Conservation (phyloP, 2,888 invertebrate genomes). For the Gisinianus flammeolus region DNA sequence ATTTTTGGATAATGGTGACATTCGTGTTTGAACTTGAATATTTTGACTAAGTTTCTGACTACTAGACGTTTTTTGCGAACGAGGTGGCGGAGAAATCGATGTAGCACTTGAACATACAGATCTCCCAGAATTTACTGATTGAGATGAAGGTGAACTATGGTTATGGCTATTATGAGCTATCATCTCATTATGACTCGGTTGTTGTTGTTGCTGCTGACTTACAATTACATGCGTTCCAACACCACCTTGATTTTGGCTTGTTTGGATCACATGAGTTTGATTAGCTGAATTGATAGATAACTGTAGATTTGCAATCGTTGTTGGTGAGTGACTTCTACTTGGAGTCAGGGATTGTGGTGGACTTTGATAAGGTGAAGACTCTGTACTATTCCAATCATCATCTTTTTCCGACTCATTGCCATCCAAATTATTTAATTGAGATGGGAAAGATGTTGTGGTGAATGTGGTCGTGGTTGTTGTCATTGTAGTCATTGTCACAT, state of each 20-base stretch:
- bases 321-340: constrained; percentile 62
- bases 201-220: constrained; percentile 1
- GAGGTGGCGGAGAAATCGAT: constrained; percentile 37
- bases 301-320: neutral
- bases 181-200: neutral
- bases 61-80: constrained; percentile 23
- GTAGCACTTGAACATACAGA: constrained; percentile 31
- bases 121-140: neutral
- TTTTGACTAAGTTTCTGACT: constrained; percentile 39
- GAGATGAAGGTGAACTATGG: constrained; percentile 12
- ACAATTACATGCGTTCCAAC: constrained; percentile 14
- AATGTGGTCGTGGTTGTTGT: neutral
- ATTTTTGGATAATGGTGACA: constrained; percentile 34
- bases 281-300: neutral
- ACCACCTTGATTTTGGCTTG: constrained; percentile 9
- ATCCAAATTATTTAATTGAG: constrained; percentile 53
- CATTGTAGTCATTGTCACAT: neutral
- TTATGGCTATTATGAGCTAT: constrained; percentile 4
- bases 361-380: constrained; percentile 67
- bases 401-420: constrained; percentile 52
- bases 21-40: constrained; percentile 26
- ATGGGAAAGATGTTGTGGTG: constrained; percentile 43
- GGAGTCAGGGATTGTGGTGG: constrained; percentile 69
- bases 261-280: constrained; percentile 3
- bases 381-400: constrained; percentile 67